A percentile compares a stretch with the other conserved stretches of the same genome.
Evolutionary conservation across 2,797 vertebrate species (phyloP).

Genomic region (Hyperoplus immaculatus): DNA sequence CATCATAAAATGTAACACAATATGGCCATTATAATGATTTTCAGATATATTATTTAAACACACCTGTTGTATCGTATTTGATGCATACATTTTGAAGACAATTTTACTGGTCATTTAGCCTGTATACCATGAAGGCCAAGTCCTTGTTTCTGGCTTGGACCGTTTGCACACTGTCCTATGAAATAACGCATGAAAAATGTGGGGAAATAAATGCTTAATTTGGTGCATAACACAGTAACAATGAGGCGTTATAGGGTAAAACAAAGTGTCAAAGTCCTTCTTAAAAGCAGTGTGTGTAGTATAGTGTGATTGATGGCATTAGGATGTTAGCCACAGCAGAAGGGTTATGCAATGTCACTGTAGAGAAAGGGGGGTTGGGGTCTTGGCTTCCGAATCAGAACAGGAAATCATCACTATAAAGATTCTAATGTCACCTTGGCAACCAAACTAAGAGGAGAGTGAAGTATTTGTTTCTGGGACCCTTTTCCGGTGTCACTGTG

Average conservation of each 20-base stretch:
- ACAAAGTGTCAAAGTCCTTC: neutral
- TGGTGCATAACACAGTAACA: neutral
- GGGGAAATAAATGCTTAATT: too few species aligned
- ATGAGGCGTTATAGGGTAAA: neutral
- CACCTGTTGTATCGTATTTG: too few species aligned
- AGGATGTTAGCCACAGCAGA: neutral
- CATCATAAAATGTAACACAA: too few species aligned
- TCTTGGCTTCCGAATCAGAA: slow-evolving; percentile 33
- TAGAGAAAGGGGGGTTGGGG: neutral
- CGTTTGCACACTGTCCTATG: too few species aligned
- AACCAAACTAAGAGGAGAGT: slow-evolving; percentile 43
- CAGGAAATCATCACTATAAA: slow-evolving; percentile 33
- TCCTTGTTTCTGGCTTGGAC: too few species aligned
- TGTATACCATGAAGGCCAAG: too few species aligned
- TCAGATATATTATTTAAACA: too few species aligned
- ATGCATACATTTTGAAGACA: too few species aligned
- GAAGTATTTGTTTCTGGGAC: neutral
- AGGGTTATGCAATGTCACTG: slow-evolving; percentile 30
- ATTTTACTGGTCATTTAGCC: too few species aligned
- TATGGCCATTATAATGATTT: too few species aligned
- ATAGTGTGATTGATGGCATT: neutral
- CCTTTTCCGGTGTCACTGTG: slow-evolving; percentile 39
- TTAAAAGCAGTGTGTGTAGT: neutral
- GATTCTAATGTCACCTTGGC: slow-evolving; percentile 55
- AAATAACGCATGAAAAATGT: too few species aligned